phyloP scores from a whole-genome alignment of 2,113 vertebrate species.

The Psilopsiagon aymara region DNA sequence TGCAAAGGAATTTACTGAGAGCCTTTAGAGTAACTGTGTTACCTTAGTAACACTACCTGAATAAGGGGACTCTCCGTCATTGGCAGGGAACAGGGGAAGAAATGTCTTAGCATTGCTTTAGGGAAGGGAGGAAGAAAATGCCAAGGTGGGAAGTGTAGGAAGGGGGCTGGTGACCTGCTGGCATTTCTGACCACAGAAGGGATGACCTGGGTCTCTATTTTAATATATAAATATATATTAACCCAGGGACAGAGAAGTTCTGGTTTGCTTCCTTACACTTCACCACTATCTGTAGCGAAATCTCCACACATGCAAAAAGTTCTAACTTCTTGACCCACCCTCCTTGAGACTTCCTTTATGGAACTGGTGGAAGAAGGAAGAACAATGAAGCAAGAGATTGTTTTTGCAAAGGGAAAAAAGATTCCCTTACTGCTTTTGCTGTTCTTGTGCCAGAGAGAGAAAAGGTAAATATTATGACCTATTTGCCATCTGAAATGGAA shows the following conservation, averaged over 20 bases:
- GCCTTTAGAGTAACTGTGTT: background rate
- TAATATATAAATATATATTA: background rate
- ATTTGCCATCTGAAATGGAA: background rate
- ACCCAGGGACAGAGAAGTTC: background rate
- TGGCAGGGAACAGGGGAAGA: background rate
- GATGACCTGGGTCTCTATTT: background rate
- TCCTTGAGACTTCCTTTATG: background rate
- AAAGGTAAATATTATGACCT: background rate
- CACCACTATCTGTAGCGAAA: background rate
- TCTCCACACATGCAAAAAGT: background rate
- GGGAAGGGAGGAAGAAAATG: background rate
- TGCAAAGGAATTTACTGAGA: background rate
- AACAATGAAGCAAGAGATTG: constrained; percentile 3
- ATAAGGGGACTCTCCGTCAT: background rate
- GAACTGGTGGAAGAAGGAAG: background rate
- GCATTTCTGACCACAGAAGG: background rate
- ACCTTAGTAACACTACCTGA: background rate
- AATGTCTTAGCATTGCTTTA: background rate
- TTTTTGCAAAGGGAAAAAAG: background rate
- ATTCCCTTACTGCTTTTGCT: background rate
- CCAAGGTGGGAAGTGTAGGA: background rate
- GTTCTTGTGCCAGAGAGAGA: background rate
- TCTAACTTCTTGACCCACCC: background rate
- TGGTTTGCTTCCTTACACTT: background rate
- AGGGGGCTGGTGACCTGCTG: background rate